These are phyloP conservation scores for Cistogaster globosa DNA, from an alignment of 2,888 invertebrate genomes.

Conservation along the genomic window DNA sequence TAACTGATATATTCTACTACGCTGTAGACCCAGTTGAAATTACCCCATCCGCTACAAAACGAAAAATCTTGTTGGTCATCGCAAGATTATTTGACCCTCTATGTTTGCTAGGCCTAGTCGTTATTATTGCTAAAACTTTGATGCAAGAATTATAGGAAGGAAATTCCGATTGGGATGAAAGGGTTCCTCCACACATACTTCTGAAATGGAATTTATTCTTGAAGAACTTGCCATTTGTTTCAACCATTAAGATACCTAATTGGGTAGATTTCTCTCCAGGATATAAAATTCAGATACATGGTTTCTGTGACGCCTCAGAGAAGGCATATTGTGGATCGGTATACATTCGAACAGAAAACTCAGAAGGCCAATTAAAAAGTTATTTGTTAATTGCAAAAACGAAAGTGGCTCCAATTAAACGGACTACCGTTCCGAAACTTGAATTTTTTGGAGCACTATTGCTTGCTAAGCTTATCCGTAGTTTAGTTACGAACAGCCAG, in stretches of 20 bases:
- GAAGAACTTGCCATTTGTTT: background rate
- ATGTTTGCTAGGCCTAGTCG: slow-evolving; percentile 38
- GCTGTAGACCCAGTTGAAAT: background rate
- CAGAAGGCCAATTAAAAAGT: too few species aligned
- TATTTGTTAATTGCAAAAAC: too few species aligned
- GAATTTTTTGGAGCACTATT: too few species aligned
- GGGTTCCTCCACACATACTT: background rate
- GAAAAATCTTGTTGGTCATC: slow-evolving; percentile 28
- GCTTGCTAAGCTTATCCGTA: too few species aligned
- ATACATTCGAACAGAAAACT: background rate
- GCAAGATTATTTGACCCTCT: slow-evolving; percentile 28
- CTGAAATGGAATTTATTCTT: background rate
- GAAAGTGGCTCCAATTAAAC: too few species aligned
- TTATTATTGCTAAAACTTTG: slow-evolving; percentile 19
- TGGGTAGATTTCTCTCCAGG: background rate
- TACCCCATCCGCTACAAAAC: background rate
- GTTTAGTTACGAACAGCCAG: too few species aligned
- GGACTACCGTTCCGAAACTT: too few species aligned
- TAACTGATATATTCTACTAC: slow-evolving; percentile 4
- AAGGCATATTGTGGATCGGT: background rate
- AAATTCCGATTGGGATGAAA: background rate
- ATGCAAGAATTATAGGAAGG: slow-evolving; percentile 1
- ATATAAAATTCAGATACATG: background rate
- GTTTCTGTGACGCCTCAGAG: background rate
- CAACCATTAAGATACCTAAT: background rate